Conservation (phyloP, 2,888 invertebrate genomes). For the Augochlorella aurata region DNA sequence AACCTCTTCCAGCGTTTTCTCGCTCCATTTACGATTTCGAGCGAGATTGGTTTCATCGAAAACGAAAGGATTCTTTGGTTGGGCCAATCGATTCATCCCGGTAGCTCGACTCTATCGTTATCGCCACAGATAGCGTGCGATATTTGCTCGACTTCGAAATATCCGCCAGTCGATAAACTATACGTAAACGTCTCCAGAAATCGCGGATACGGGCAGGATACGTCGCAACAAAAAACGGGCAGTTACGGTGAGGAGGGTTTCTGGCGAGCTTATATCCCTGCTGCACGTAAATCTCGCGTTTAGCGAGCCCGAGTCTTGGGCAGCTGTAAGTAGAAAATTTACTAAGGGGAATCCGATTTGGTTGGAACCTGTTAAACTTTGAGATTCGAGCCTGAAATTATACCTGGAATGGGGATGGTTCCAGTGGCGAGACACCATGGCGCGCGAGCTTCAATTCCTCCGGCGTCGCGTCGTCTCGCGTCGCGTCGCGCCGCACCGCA, state of each 20-base stretch:
- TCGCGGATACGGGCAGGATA: background rate
- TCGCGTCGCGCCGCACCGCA: background rate
- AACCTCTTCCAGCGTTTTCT: background rate
- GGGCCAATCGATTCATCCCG: background rate
- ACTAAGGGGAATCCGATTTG: background rate
- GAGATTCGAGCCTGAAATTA: conserved; percentile 19
- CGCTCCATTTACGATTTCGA: background rate
- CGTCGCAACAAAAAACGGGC: background rate
- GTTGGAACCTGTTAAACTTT: conserved; percentile 2
- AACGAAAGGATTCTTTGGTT: background rate
- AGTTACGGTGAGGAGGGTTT: background rate
- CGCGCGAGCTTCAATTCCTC: conserved; percentile 53
- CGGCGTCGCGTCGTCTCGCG: conserved; percentile 56
- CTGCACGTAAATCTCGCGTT: background rate
- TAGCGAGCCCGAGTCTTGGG: background rate
- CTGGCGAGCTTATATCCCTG: background rate
- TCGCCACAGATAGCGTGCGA: background rate
- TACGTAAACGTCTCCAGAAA: background rate
- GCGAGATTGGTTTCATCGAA: background rate
- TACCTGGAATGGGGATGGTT: conserved; percentile 21
- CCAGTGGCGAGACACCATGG: conserved; percentile 31
- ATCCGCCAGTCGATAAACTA: background rate
- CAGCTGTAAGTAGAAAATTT: background rate
- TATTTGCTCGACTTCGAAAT: background rate
- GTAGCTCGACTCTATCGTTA: background rate